Evolutionary conservation across 2,797 vertebrate species (phyloP).

Genomic region (Lepilemur septentrionalis): DNA sequence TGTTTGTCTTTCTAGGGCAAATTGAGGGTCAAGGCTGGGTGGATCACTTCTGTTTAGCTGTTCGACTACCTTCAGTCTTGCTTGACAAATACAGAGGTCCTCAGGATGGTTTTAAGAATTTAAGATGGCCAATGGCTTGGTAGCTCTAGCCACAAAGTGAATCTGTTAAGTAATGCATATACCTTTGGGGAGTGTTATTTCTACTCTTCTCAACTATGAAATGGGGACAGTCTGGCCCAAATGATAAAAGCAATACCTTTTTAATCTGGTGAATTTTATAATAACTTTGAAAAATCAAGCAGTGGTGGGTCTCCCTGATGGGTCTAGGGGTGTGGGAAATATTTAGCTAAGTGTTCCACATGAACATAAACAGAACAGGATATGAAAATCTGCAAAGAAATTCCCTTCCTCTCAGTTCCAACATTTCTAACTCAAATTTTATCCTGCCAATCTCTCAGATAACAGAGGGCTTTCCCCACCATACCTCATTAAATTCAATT

Average conservation of each 20-base stretch:
- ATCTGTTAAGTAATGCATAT: background rate
- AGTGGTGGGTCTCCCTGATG: background rate
- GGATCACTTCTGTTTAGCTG: slow-evolving; percentile 14
- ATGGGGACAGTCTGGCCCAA: background rate
- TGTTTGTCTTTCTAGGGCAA: slow-evolving; percentile 72
- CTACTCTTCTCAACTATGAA: background rate
- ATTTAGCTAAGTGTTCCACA: background rate
- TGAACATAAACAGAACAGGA: background rate
- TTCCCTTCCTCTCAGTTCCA: background rate
- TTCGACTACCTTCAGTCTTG: background rate
- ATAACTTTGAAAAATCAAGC: slow-evolving; percentile 36
- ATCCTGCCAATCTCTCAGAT: background rate
- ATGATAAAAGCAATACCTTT: background rate
- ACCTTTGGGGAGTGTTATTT: background rate
- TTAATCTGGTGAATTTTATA: slow-evolving; percentile 14
- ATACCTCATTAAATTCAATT: background rate
- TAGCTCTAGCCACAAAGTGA: background rate
- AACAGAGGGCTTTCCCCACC: background rate
- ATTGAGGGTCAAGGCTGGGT: slow-evolving; percentile 7
- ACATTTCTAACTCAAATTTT: background rate
- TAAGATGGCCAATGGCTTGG: background rate
- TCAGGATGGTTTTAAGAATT: slow-evolving; percentile 21
- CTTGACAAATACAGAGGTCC: background rate
- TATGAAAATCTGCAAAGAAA: background rate
- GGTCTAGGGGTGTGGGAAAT: background rate